These are phyloP conservation scores for Neomonachus schauinslandi DNA, from an alignment of 2,113 vertebrate species.

Conservation along the genomic window DNA sequence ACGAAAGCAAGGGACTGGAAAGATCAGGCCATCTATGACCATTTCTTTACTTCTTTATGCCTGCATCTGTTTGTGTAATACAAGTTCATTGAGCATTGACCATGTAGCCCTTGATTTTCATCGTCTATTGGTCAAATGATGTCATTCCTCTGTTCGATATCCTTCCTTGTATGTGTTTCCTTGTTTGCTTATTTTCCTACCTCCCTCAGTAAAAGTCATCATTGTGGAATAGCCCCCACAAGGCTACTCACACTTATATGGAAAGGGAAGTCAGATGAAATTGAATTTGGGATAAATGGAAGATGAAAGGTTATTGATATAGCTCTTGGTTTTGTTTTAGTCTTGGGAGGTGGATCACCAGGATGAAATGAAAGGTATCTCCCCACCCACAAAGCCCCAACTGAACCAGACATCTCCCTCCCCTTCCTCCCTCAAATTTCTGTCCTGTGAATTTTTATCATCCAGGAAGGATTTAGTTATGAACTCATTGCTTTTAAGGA, in stretches of 20 bases:
- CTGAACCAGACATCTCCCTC: accelerated
- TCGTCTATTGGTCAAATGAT: background rate
- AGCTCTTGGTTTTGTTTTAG: background rate
- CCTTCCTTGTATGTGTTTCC: background rate
- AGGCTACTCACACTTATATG: background rate
- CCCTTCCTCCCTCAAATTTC: background rate
- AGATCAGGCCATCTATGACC: background rate
- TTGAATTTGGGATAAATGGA: background rate
- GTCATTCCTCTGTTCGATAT: background rate
- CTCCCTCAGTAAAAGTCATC: background rate
- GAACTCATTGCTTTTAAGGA: background rate
- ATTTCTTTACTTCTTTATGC: background rate
- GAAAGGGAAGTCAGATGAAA: background rate
- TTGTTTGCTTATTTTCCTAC: background rate
- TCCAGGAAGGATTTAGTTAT: background rate
- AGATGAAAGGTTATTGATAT: background rate
- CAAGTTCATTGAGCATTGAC: background rate
- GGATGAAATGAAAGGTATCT: background rate
- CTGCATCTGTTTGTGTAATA: background rate
- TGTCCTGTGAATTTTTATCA: background rate
- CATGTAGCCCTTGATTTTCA: background rate
- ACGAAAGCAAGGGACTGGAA: background rate
- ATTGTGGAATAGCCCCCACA: background rate
- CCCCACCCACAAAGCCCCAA: background rate
- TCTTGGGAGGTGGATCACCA: background rate